These are phyloP conservation scores for Galago senegalensis DNA, from an alignment of 2,797 vertebrate genomes.

Conservation along the genomic window DNA sequence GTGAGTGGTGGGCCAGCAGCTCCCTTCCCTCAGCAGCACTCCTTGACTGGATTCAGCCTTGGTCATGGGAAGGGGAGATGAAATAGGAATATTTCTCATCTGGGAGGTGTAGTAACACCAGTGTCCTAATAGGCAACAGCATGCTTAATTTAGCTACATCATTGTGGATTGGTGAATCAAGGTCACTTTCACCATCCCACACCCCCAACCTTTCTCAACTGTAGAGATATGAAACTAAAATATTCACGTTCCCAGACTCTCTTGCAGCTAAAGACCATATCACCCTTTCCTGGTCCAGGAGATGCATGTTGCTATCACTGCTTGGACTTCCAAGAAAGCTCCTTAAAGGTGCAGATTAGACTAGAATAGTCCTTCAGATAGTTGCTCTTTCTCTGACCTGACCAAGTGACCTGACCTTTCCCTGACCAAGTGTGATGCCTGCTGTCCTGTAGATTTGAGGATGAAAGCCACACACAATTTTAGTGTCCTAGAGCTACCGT, in stretches of 20 bases:
- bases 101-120: background rate
- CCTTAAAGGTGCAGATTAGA: background rate
- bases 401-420: background rate
- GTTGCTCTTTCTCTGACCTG: background rate
- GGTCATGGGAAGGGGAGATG: background rate
- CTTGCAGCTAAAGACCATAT: background rate
- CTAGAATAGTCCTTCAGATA: background rate
- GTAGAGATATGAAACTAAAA: background rate
- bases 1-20: rapidly evolving
- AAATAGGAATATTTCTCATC: background rate
- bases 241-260: background rate
- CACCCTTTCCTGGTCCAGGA: background rate
- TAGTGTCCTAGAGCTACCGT: background rate
- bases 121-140: background rate
- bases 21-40: too few species aligned
- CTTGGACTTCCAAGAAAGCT: background rate
- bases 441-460: background rate
- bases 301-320: background rate
- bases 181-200: background rate
- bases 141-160: background rate
- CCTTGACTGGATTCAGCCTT: background rate
- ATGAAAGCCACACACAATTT: background rate
- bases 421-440: background rate
- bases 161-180: background rate
- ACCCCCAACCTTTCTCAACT: background rate